Evolutionary conservation across 2,797 vertebrate species (phyloP).

Genomic region (Calcarius lapponicus): DNA sequence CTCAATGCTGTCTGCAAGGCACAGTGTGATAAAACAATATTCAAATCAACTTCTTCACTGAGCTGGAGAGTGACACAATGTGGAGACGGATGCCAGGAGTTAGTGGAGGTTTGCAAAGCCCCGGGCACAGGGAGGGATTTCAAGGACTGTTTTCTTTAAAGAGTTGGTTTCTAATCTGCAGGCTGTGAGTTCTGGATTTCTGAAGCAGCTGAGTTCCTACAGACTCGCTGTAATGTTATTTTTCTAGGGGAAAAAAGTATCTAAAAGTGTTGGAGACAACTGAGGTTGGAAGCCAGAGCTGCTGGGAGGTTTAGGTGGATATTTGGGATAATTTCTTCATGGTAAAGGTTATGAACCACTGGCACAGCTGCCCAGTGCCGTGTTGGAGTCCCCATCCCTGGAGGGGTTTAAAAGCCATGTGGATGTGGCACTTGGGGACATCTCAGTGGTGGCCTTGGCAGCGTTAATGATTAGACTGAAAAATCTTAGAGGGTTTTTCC

Average conservation of each 20-base stretch:
- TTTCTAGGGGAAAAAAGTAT: not conserved
- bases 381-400: not conserved
- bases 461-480: not conserved
- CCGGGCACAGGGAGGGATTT: not conserved
- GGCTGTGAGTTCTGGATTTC: not conserved
- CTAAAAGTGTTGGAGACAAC: not conserved
- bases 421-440: not conserved
- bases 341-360: not conserved
- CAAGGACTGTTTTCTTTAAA: not conserved
- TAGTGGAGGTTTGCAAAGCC: constrained; percentile 21
- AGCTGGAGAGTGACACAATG: constrained; percentile 24
- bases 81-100: not conserved
- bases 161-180: not conserved
- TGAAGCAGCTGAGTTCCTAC: not conserved
- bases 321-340: not conserved
- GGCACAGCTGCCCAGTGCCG: not conserved
- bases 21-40: constrained; percentile 59
- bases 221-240: not conserved
- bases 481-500: not conserved
- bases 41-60: constrained; percentile 52
- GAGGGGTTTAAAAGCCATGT: accelerated
- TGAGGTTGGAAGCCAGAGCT: not conserved
- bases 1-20: constrained; percentile 57
- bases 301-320: not conserved
- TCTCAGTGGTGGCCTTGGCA: not conserved